Conservation (phyloP, 1,140 invertebrate genomes). For the Heliconius eleuchia region DNA sequence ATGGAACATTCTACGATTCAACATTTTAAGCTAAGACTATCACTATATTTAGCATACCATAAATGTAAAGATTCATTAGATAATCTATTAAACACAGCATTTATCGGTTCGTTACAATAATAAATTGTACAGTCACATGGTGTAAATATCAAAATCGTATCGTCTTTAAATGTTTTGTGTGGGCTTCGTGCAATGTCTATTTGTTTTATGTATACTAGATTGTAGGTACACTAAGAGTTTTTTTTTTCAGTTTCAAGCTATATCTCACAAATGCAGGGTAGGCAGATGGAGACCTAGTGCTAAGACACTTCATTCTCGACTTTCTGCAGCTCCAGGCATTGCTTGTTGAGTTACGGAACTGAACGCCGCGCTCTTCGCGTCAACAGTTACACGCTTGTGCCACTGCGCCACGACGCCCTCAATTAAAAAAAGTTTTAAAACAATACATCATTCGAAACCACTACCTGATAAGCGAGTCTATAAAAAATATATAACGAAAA, state of each 20-base stretch:
- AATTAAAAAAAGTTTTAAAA: too few relatives aligned
- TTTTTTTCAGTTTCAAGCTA: too few relatives aligned
- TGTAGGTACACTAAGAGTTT: background rate
- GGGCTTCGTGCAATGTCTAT: background rate
- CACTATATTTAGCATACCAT: conserved; percentile 1
- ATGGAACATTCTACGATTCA: background rate
- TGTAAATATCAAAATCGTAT: background rate
- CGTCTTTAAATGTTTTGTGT: background rate
- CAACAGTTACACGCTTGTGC: too few relatives aligned
- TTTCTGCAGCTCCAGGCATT: too few relatives aligned
- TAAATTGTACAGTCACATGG: conserved; percentile 12
- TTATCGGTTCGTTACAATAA: background rate
- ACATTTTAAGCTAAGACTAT: background rate
- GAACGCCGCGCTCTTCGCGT: too few relatives aligned
- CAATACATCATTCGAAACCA: too few relatives aligned
- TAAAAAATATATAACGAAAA: background rate
- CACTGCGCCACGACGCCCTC: too few relatives aligned
- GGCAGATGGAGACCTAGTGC: too few relatives aligned
- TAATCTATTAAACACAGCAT: background rate
- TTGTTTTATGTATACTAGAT: background rate
- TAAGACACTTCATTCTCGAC: too few relatives aligned
- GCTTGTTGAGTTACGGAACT: too few relatives aligned
- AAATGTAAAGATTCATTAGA: conserved; percentile 11
- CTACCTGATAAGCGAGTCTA: too few relatives aligned
- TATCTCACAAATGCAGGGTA: too few relatives aligned